phyloP scores from a whole-genome alignment of 2,888 invertebrate genomes.

The Bhutanitis thaidina region DNA sequence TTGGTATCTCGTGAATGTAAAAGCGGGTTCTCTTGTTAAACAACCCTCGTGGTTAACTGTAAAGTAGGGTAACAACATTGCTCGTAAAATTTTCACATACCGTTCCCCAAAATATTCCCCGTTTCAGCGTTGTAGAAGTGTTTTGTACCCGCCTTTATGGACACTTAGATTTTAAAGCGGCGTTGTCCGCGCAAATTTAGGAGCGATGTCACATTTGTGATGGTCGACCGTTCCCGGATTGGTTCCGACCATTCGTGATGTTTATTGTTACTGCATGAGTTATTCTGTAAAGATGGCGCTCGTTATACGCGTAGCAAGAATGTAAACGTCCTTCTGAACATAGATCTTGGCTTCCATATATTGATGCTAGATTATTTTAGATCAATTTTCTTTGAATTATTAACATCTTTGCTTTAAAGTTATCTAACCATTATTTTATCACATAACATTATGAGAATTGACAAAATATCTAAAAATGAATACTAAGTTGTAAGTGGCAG shows the following conservation, averaged over 20 bases:
- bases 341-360: no score
- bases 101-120: neutral
- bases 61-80: constrained; percentile 15
- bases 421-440: no score
- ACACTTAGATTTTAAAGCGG: constrained; percentile 6
- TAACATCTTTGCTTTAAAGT: no score
- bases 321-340: neutral
- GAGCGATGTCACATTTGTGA: neutral
- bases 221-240: neutral
- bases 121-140: neutral
- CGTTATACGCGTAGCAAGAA: neutral
- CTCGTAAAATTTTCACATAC: constrained; percentile 5
- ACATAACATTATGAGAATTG: no score
- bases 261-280: constrained; percentile 3
- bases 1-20: constrained; percentile 52
- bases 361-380: no score
- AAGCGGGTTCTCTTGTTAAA: constrained; percentile 28
- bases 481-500: no score
- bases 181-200: neutral
- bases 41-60: constrained; percentile 26
- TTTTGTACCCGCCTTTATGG: constrained; percentile 4
- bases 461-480: no score
- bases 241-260: constrained; percentile 5
- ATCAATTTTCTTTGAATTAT: no score
- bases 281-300: neutral